Evolutionary conservation across 2,113 vertebrate species (phyloP).

Genomic region (Eublepharis macularius): DNA sequence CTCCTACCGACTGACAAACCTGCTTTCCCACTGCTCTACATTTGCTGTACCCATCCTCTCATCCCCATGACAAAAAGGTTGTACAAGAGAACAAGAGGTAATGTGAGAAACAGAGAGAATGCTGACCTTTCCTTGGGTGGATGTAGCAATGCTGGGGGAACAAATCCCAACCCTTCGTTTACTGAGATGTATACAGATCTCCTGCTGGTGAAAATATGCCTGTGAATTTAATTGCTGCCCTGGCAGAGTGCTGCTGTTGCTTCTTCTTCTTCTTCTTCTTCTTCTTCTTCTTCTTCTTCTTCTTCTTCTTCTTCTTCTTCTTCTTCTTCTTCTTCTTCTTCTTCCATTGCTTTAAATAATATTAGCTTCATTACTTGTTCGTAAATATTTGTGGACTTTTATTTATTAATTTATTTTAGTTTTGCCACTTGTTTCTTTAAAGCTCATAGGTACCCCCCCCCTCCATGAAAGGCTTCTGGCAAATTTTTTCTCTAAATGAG

Average conservation of each 20-base stretch:
- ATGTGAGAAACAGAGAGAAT: neutral
- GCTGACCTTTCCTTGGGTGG: neutral
- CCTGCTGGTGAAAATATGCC: neutral
- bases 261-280: neutral
- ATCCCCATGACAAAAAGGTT: neutral
- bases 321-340: too few species aligned
- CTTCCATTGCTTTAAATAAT: neutral
- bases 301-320: too few species aligned
- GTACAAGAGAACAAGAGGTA: rapidly evolving
- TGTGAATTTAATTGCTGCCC: neutral
- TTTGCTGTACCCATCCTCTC: neutral
- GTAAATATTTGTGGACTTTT: neutral
- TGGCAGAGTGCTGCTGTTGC: neutral
- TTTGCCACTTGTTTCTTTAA: neutral
- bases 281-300: too few species aligned
- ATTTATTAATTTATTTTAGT: neutral
- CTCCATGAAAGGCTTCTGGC: neutral
- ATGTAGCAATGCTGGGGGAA: too few species aligned
- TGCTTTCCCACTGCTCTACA: neutral
- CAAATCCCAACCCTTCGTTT: neutral
- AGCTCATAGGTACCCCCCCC: neutral
- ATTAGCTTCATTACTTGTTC: neutral
- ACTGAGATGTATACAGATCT: rapidly evolving
- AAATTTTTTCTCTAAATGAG: rapidly evolving
- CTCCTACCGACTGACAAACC: neutral